These are phyloP conservation scores for Montifringilla adamsi DNA, from an alignment of 2,113 vertebrate species.

Conservation along the genomic window DNA sequence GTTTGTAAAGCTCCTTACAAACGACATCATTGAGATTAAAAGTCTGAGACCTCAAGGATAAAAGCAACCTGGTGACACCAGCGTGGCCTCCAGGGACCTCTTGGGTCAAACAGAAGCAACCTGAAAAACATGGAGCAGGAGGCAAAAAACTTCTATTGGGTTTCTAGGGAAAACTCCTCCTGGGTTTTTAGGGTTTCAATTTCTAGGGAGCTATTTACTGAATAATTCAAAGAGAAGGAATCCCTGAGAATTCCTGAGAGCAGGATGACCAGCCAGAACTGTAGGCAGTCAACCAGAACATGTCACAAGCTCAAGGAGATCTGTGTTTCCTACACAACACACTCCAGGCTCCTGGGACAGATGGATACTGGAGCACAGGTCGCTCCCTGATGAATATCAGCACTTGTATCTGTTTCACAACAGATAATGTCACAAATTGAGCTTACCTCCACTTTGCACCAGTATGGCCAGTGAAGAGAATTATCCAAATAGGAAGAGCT, in stretches of 20 bases:
- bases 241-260: background rate
- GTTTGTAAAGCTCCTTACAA: background rate
- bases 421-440: background rate
- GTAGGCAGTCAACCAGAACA: background rate
- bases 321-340: background rate
- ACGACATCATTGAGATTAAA: background rate
- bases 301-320: background rate
- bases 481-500: background rate
- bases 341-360: background rate
- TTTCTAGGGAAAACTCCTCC: background rate
- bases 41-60: background rate
- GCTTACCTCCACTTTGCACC: background rate
- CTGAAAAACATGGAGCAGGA: background rate
- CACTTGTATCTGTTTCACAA: background rate
- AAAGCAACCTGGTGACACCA: background rate
- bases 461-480: background rate
- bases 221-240: background rate
- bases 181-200: background rate
- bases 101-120: background rate
- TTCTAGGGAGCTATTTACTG: background rate
- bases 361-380: background rate
- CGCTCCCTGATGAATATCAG: background rate
- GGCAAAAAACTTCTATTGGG: background rate
- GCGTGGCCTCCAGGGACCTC: background rate
- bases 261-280: rapidly evolving